A percentile compares a stretch with the other conserved stretches of the same genome.
Evolutionary conservation across 2,113 vertebrate genomes (phyloP).

Genomic region (Dasyprocta punctata): DNA sequence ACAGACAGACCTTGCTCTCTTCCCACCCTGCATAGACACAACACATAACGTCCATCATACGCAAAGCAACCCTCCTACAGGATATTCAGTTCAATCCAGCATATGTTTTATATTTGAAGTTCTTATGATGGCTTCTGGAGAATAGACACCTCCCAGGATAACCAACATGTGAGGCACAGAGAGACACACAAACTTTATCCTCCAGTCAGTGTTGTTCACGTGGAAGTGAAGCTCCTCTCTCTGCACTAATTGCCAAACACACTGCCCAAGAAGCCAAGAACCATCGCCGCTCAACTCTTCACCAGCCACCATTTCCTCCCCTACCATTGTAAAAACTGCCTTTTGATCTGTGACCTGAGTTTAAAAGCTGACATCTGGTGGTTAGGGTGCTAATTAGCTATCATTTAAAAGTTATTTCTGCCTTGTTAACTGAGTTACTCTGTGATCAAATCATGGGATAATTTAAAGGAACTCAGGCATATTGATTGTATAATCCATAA

Average conservation of each 20-base stretch:
- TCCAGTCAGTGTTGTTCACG: not conserved
- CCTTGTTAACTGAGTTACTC: constrained; percentile 78
- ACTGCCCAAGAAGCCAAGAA: not conserved
- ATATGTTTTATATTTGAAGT: not conserved
- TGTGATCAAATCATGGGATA: constrained; percentile 77
- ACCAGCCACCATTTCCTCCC: not conserved
- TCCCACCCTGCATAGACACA: fast-evolving
- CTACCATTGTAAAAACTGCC: constrained; percentile 49
- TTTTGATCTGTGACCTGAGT: constrained; percentile 76
- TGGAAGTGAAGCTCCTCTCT: not conserved
- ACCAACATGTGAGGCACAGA: not conserved
- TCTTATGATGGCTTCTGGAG: not conserved
- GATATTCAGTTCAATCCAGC: not conserved
- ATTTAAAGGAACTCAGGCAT: constrained; percentile 78
- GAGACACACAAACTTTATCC: not conserved
- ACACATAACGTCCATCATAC: fast-evolving
- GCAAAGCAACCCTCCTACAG: not conserved
- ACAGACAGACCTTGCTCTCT: not conserved
- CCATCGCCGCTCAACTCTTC: not conserved
- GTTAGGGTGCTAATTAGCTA: constrained; percentile 75
- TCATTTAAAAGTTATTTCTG: constrained; percentile 82
- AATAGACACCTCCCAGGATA: not conserved
- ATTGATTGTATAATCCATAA: constrained; percentile 81
- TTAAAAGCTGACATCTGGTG: constrained; percentile 78
- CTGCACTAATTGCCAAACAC: not conserved